Evolutionary conservation across 2,888 invertebrate species (phyloP).

Genomic region (Cerastis leucographa): DNA sequence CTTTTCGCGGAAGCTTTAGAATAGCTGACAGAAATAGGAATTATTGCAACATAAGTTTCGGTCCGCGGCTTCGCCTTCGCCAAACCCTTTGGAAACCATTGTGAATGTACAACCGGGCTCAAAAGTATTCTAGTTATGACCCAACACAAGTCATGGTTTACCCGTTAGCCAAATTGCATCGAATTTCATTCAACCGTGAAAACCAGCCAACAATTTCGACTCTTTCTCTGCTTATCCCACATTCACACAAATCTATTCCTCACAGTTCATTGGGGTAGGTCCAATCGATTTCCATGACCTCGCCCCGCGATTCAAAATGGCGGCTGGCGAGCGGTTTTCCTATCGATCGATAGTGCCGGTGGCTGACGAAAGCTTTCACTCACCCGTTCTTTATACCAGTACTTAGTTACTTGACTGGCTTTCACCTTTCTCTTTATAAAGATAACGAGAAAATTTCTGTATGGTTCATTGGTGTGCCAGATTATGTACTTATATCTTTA

Average conservation of each 20-base stretch:
- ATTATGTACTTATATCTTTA: background rate
- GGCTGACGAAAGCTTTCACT: constrained; percentile 47
- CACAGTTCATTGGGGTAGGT: background rate
- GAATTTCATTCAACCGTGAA: background rate
- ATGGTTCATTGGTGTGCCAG: constrained; percentile 9
- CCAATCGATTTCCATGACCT: background rate
- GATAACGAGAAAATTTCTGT: constrained; percentile 12
- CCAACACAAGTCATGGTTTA: background rate
- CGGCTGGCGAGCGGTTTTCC: constrained; percentile 7
- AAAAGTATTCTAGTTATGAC: background rate
- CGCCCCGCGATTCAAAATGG: constrained; percentile 18
- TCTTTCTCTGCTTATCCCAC: background rate
- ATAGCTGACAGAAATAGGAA: background rate
- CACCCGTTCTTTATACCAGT: background rate
- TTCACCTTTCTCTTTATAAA: constrained; percentile 53
- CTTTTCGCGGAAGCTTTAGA: constrained; percentile 2
- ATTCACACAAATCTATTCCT: background rate
- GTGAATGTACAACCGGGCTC: background rate
- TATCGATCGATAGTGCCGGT: constrained; percentile 36
- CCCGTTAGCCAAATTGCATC: background rate
- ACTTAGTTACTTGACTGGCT: constrained; percentile 21
- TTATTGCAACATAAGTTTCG: background rate
- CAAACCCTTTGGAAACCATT: background rate
- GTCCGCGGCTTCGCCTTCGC: background rate
- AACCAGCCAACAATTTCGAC: background rate